Base-by-base conservation (phyloP, 2,797 vertebrate species). In the Hippocampus kuda region DNA sequence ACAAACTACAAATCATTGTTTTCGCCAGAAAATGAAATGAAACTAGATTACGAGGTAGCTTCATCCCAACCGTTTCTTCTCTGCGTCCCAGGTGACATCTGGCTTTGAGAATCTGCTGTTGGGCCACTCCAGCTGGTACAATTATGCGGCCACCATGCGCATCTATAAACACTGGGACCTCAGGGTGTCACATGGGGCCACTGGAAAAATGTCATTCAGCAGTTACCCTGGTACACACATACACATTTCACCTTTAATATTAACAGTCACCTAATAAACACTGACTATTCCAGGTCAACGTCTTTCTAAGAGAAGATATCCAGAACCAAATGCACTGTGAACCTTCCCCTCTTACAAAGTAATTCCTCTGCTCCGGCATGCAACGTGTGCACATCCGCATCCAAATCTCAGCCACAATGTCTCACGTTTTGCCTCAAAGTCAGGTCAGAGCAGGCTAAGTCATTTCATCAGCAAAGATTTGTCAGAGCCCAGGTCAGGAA, bases 101-200 rank as follows among this genome's bases (percentile, higher is more conserved):
- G 95, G 94, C 66, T 96, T 91, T 83, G 94, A 97, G 84, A 95
- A 96, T 84, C 87, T 97, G 70, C 85, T 90, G 72, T 89, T 96
- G 69, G 92, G 91, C 59, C 94, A 97, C 85, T 95, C 94, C 3
- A 97, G 94, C 85, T 96, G 95, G 94, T 97, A 93, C 68, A 93
- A 90, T 0, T 97, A 94, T 2, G 93, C 93, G 4, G 92, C 94
- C 79, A 95, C 92, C 27, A 89, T 94, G 90, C 91, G 93, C 48
- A 94, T 97, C 84, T 96, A 94, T 68, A 96, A 96, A 78, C 93
- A 96, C 61, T 95, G 93, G 93, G 90, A 96, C 84, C 92, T 96
- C 84, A 92, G 81, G 70, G 83, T 94, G 79, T 81, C 76, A 42
- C 76, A 88, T 34, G 85, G 83, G 5, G 84, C 82, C 68, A 90